Base-by-base conservation (phyloP, 2,888 invertebrate species). In the Hanleya hanleyi region DNA sequence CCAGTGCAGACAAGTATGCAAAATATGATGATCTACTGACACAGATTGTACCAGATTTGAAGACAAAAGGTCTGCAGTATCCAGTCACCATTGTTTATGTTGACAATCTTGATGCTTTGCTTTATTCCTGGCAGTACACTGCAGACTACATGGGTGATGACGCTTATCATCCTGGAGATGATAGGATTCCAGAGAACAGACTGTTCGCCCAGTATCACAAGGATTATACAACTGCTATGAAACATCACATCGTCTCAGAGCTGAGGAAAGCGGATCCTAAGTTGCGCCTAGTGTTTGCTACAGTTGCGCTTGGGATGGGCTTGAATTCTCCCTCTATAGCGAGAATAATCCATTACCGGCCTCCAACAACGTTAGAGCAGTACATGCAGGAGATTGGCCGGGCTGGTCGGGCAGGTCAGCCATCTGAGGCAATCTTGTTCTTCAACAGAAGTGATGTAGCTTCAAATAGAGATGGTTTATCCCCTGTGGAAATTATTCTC, bases 141-240 rank as follows among this genome's bases (percentile, higher is more conserved):
- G 69, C 22, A 32, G n/a, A 62, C 4, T n/a, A 12, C 36, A 41
- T 36, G 61, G 62, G 36, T 47, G n/a, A 22, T 22, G 49, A 22
- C 12, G 26, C 36, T 41, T 26, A 22, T 18, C 26, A 35, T 6
- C 12, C 26, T 26, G 18, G 18, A 18, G 35, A 36, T 18, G 51
- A 57, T 6, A 33, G 9, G 22, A 29, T 33, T 26, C 57, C 51
- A n/a, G 69, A 69, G 35, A 69, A 61, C 33, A 36, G 69, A 26
- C 35, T 69, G 12, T 69, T 69, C 62, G 69, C 38, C n/a, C 38
- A 69, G 41, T 69, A 57, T 47, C 69, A 69, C 47, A 69, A 62
- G 41, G 41, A 29, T 36, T 38, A 69, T 69, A 41, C 41, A 12
- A 18, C 9, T 12, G 18, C 41, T 12, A 41, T 41, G 62, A 69